These are phyloP conservation scores for Ophioninae sp. DNA, from an alignment of 2,888 invertebrate species.

Conservation along the genomic window DNA sequence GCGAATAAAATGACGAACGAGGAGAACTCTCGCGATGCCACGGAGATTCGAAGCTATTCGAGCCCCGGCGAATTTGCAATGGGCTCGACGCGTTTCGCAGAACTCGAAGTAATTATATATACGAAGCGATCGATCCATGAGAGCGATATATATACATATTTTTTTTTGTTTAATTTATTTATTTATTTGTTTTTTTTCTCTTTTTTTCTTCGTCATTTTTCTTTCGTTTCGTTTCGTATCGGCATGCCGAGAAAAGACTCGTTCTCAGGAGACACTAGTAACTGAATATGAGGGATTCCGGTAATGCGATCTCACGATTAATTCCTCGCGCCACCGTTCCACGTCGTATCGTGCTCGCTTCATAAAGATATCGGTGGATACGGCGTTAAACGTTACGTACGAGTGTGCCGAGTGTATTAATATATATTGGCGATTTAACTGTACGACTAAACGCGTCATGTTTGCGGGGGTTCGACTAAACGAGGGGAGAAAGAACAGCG, in stretches of 20 bases:
- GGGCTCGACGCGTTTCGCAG: slow-evolving; percentile 59
- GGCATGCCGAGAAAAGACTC: slow-evolving; percentile 22
- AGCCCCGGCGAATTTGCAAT: slow-evolving; percentile 60
- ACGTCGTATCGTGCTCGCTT: neutral
- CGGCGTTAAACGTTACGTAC: neutral
- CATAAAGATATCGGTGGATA: neutral
- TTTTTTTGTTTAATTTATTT: no score
- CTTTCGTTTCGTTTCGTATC: slow-evolving; percentile 31
- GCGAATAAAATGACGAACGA: slow-evolving; percentile 53
- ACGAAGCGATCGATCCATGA: slow-evolving; percentile 40
- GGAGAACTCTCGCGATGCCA: slow-evolving; percentile 9
- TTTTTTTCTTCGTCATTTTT: slow-evolving; percentile 4
- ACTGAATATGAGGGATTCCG: slow-evolving; percentile 7
- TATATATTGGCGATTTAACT: neutral
- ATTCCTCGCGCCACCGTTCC: neutral
- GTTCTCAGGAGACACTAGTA: slow-evolving; percentile 26
- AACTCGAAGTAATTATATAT: slow-evolving; percentile 58
- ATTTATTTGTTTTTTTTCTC: no score
- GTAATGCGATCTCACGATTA: neutral
- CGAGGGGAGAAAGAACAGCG: slow-evolving; percentile 55
- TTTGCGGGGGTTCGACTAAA: slow-evolving; percentile 48
- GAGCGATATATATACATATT: no score
- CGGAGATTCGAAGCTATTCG: slow-evolving; percentile 55
- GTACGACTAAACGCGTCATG: slow-evolving; percentile 32
- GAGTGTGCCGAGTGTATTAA: neutral